Conservation (phyloP, 2,888 invertebrate genomes). For the Linnaemya tessellans region DNA sequence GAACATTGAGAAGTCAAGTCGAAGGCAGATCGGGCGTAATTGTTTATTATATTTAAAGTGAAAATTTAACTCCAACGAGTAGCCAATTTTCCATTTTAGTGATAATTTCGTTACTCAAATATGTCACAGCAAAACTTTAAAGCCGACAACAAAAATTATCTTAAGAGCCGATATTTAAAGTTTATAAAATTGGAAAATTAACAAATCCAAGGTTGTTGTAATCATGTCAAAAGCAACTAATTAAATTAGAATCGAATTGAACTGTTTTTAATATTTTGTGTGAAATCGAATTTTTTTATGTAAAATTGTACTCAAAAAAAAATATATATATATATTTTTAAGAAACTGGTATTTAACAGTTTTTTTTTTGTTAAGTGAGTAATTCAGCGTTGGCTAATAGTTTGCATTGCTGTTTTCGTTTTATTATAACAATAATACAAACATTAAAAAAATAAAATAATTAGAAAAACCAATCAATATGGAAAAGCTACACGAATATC, state of each 20-base stretch:
- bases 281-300: neutral
- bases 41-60: neutral
- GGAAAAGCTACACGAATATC: constrained; percentile 92
- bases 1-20: constrained; percentile 9
- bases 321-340: no score
- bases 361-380: neutral
- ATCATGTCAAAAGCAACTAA: constrained; percentile 47
- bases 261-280: constrained; percentile 3
- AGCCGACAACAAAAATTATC: neutral
- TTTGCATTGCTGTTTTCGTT: neutral
- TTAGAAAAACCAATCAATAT: constrained; percentile 84
- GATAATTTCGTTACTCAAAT: neutral
- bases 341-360: neutral
- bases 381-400: neutral
- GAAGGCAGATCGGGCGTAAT: neutral
- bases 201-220: constrained; percentile 39
- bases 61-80: constrained; percentile 25
- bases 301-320: neutral
- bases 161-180: neutral
- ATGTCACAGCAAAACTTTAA: neutral
- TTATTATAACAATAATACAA: neutral
- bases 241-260: constrained; percentile 59
- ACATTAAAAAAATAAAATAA: neutral
- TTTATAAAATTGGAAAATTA: neutral
- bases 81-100: neutral